phyloP scores from a whole-genome alignment of 2,888 invertebrate species.

The Lagria hirta region DNA sequence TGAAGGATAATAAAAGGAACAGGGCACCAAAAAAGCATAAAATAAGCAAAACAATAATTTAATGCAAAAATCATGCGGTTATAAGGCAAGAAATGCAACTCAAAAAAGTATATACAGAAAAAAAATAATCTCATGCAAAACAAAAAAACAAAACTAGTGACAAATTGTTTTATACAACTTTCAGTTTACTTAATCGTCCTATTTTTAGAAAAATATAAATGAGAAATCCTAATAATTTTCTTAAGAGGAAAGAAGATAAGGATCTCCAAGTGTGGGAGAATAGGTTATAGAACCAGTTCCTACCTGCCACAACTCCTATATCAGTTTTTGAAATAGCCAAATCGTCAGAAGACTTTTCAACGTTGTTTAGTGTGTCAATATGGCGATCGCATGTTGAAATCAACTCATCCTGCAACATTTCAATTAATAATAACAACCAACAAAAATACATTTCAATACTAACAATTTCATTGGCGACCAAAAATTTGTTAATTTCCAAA shows the following conservation, averaged over 20 bases:
- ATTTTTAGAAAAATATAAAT: constrained; percentile 45
- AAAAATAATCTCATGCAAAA: constrained; percentile 26
- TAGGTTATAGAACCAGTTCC: constrained; percentile 47
- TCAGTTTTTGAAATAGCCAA: constrained; percentile 46
- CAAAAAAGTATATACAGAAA: constrained; percentile 15
- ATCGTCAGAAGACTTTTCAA: constrained; percentile 49
- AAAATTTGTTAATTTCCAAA: constrained; percentile 44
- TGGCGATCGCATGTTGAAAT: constrained; percentile 84
- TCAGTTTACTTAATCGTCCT: constrained; percentile 34
- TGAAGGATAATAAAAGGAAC: constrained; percentile 23
- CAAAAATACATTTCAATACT: constrained; percentile 35
- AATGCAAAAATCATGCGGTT: constrained; percentile 43
- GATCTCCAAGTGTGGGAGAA: constrained; percentile 47
- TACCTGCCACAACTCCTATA: constrained; percentile 50
- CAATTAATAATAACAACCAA: constrained; percentile 2
- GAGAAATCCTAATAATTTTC: constrained; percentile 43
- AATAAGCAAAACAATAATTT: constrained; percentile 40
- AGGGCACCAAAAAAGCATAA: constrained; percentile 37
- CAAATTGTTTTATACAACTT: constrained; percentile 26
- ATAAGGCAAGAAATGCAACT: constrained; percentile 34
- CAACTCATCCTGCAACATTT: constrained; percentile 72
- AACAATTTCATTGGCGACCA: constrained; percentile 50
- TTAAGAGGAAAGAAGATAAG: constrained; percentile 45
- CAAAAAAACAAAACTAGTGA: constrained; percentile 10
- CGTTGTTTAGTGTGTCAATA: constrained; percentile 69